phyloP scores from a whole-genome alignment of 2,888 invertebrate species.

The Tanaodytes sp. region DNA sequence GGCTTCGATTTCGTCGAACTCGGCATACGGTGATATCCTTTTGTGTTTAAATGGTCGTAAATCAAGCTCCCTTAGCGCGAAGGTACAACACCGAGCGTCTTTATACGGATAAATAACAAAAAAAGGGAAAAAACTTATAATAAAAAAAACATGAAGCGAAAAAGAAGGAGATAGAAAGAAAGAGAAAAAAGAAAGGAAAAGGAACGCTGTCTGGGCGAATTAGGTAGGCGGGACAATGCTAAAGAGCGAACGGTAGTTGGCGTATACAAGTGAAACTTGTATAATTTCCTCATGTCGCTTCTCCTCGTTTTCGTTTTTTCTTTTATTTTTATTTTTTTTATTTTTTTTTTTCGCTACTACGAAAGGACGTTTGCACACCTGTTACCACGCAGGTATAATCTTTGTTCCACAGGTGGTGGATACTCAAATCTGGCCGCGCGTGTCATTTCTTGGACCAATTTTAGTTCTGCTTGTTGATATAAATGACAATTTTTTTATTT shows the following conservation, averaged over 20 bases:
- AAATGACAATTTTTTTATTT: no score
- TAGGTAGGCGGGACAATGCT: constrained; percentile 45
- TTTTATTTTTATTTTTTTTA: constrained; percentile 20
- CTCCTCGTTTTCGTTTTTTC: no score
- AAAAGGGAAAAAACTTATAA: constrained; percentile 1
- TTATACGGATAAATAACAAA: constrained; percentile 29
- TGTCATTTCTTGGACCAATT: no score
- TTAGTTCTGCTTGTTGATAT: not conserved
- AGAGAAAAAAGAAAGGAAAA: constrained; percentile 21
- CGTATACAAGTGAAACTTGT: constrained; percentile 48
- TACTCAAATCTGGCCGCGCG: constrained; percentile 40
- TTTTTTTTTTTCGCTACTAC: constrained; percentile 25
- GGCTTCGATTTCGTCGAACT: constrained; percentile 44
- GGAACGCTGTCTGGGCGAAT: constrained; percentile 41
- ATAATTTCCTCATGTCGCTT: constrained; percentile 46
- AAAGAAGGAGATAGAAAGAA: no score
- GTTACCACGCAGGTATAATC: constrained; percentile 44
- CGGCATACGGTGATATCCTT: constrained; percentile 40
- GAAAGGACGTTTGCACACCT: constrained; percentile 49
- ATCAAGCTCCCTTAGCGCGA: constrained; percentile 43
- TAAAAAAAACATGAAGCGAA: not conserved
- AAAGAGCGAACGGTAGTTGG: constrained; percentile 52
- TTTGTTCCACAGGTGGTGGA: constrained; percentile 46
- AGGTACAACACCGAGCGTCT: constrained; percentile 29
- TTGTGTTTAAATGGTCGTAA: constrained; percentile 52